These are phyloP conservation scores for Notospermus geniculatus DNA, from an alignment of 1,140 invertebrate genomes.

Conservation along the genomic window DNA sequence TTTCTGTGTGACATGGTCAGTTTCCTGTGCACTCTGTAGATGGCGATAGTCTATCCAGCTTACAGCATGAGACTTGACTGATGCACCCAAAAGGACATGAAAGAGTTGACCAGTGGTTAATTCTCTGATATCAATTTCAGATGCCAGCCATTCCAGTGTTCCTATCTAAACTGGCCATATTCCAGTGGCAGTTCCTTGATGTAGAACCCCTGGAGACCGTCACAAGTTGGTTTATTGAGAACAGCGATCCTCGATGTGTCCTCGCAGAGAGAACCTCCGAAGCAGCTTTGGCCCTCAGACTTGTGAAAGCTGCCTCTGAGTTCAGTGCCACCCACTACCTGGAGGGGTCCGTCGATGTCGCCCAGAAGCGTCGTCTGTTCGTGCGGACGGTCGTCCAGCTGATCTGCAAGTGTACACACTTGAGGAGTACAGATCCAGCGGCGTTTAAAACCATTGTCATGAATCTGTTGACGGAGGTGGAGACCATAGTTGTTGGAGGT, in stretches of 20 bases:
- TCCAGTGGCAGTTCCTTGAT: constrained; percentile 70
- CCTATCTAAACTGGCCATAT: constrained; percentile 61
- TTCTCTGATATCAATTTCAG: no score
- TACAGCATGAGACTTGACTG: no score
- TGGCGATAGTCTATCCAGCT: no score
- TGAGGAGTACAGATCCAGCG: constrained; percentile 58
- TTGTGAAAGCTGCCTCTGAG: constrained; percentile 64
- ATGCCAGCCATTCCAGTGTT: constrained; percentile 1
- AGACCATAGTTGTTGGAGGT: constrained; percentile 61
- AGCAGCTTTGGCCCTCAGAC: constrained; percentile 57
- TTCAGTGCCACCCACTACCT: constrained; percentile 55
- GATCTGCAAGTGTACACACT: constrained; percentile 61
- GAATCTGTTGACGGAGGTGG: constrained; percentile 64
- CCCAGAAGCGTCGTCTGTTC: constrained; percentile 62
- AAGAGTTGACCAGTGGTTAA: no score
- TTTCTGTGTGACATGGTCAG: no score
- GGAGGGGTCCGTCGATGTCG: constrained; percentile 58
- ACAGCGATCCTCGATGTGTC: constrained; percentile 71
- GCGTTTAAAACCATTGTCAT: constrained; percentile 59
- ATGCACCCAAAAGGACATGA: no score
- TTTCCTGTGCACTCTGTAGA: no score
- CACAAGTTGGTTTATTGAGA: constrained; percentile 75
- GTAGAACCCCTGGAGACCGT: constrained; percentile 67
- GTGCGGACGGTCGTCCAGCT: constrained; percentile 64
- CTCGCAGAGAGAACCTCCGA: constrained; percentile 58